Evolutionary conservation across 2,113 vertebrate genomes (phyloP), one percentile per base, ranked within the genome.

Genomic region (Numenius arquata): DNA sequence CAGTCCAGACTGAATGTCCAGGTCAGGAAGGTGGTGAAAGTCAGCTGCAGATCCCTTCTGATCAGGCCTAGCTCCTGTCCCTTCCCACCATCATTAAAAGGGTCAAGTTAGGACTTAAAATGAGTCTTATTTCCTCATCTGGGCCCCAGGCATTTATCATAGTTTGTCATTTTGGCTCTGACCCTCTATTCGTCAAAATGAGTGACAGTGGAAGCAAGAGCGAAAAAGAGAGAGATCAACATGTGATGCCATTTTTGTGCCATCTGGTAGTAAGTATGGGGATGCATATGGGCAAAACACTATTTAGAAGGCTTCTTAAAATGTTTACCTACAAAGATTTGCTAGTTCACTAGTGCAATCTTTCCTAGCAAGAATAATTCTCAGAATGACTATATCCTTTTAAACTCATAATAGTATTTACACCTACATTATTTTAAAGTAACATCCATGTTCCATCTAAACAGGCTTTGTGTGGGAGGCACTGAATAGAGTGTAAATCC

Each of bases 251-350:
- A 83, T 90, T 93, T 91, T 80, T 80, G 58, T 55, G 56, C 75
- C 93, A 95, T 88, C 85, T 96, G 66, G 59, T 66, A 82, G 50
- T 41, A 83, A 73, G 67, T 66, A 89, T 77, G 91, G 58, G 45
- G 12, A 68, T 59, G 23, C 86, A 97, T 75, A 96, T 61, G 81
- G 70, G 62, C 22, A 89, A 77, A 92, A 67, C 38, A 40, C 23
- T 63, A 45, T 67, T 93, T 59, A 81, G 62, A 87, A 85, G 59
- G 19, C n/a, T 85, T 82, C 74, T 83, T 85, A 80, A 86, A 89
- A 79, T 77, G 19, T 91, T 97, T 96, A 74, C 50, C 75, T 85
- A 70, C 25, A 90, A 77, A 80, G 75, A 47, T 23, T n/a, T 90
- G 59, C 20, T 65, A 62, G 78, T 47, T 62, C 38, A 72, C 36